Evolutionary conservation across 2,888 invertebrate genomes (phyloP).

Genomic region (Seladonia tumulorum): DNA sequence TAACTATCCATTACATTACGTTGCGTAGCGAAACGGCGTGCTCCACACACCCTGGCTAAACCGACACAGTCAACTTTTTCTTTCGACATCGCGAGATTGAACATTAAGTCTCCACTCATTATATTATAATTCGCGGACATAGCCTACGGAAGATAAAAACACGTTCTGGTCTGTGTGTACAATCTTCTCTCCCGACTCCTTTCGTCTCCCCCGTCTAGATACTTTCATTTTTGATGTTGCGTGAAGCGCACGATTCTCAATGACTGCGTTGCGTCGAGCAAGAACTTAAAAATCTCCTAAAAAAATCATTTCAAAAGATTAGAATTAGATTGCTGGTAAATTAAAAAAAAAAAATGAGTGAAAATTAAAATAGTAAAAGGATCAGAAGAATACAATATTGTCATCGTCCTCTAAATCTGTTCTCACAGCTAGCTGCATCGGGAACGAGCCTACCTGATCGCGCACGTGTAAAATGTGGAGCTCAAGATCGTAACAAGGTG

Average conservation of each 20-base stretch:
- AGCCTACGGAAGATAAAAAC: background rate
- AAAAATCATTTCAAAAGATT: too few species aligned
- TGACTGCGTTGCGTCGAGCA: too few species aligned
- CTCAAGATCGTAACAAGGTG: background rate
- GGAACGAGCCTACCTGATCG: background rate
- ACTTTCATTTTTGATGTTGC: background rate
- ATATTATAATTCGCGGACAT: background rate
- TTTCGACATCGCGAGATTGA: slow-evolving; percentile 8
- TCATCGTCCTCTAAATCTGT: background rate
- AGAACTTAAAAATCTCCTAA: too few species aligned
- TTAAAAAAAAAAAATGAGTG: too few species aligned
- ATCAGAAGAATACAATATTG: background rate
- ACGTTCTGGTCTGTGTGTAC: background rate
- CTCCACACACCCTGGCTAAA: slow-evolving; percentile 32
- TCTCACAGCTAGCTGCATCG: background rate
- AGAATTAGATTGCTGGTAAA: too few species aligned
- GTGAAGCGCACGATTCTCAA: background rate
- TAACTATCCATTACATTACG: slow-evolving; percentile 66
- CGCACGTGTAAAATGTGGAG: background rate
- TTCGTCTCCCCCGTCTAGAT: background rate
- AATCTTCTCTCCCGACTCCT: background rate
- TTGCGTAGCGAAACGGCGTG: slow-evolving; percentile 38
- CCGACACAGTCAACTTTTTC: slow-evolving; percentile 9
- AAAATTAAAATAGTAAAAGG: too few species aligned
- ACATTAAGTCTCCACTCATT: background rate